Conservation (phyloP, 2,113 vertebrate species). For the Apodemus sylvaticus region DNA sequence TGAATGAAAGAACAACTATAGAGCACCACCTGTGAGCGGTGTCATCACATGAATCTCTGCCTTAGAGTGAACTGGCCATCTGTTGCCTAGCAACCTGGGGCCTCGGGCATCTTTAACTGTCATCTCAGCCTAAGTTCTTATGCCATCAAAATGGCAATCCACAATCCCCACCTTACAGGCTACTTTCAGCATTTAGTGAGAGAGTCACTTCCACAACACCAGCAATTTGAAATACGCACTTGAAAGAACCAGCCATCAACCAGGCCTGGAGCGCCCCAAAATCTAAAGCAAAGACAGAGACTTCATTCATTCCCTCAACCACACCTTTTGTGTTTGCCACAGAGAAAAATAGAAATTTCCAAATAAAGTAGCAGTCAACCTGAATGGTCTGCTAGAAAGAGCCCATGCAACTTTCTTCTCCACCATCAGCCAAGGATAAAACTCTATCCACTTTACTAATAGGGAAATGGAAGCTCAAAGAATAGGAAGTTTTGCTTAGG, state of each 20-base stretch:
- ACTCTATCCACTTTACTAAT: not conserved
- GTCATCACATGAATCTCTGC: not conserved
- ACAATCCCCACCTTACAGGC: not conserved
- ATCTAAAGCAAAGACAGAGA: not conserved
- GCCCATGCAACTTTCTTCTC: not conserved
- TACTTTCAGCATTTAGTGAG: not conserved
- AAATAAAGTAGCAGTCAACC: not conserved
- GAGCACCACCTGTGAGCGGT: not conserved
- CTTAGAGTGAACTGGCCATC: not conserved
- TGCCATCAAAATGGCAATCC: not conserved
- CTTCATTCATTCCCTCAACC: not conserved
- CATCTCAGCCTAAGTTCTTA: not conserved
- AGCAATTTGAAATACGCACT: not conserved
- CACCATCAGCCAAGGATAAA: not conserved
- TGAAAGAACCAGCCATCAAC: not conserved
- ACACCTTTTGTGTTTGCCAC: not conserved
- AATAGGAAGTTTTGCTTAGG: not conserved
- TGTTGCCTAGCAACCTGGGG: not conserved
- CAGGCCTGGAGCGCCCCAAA: not conserved
- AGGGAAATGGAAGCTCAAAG: not conserved
- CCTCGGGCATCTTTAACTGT: not conserved
- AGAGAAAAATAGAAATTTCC: not conserved
- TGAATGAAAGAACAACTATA: not conserved
- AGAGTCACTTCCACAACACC: not conserved
- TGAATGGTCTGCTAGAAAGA: not conserved